Evolutionary conservation across 1,140 invertebrate genomes (phyloP).

Genomic region (Hyles euphorbiae): DNA sequence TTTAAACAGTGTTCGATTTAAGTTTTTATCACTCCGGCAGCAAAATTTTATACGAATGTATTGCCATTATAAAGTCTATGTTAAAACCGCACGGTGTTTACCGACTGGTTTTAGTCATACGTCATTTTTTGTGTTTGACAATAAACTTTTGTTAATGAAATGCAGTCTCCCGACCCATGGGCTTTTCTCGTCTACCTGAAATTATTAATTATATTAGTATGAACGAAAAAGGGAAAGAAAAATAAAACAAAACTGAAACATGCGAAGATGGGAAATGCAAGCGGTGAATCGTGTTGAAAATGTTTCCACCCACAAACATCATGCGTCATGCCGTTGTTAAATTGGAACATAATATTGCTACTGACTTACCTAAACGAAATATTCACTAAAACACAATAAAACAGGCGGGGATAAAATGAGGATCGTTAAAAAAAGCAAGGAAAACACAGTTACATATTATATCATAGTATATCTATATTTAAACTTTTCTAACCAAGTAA

Average conservation of each 20-base stretch:
- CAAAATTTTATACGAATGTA: background rate
- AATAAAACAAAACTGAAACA: conserved; percentile 35
- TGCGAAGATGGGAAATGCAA: conserved; percentile 42
- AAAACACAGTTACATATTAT: conserved; percentile 46
- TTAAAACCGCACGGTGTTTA: conserved; percentile 12
- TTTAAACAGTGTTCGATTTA: conserved; percentile 1
- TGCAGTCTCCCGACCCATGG: conserved; percentile 69
- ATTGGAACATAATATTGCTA: conserved; percentile 7
- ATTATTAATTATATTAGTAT: conserved; percentile 74
- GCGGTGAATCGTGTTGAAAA: conserved; percentile 30
- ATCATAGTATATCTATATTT: conserved; percentile 63
- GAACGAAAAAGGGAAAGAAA: conserved; percentile 58
- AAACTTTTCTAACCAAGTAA: conserved; percentile 72
- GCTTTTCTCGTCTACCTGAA: conserved; percentile 70
- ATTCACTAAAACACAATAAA: conserved; percentile 3
- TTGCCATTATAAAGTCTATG: background rate
- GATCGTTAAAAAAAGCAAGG: conserved; percentile 18
- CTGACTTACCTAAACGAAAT: conserved; percentile 17
- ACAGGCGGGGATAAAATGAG: conserved; percentile 1
- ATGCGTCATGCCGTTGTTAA: conserved; percentile 50
- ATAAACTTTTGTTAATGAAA: conserved; percentile 62
- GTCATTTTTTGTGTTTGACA: conserved; percentile 41
- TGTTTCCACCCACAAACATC: conserved; percentile 14
- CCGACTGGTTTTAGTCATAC: conserved; percentile 54
- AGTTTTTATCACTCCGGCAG: background rate